Conservation (phyloP, 37 sponge, comb jelly and placozoan species). For the Theonella swinhoei region DNA sequence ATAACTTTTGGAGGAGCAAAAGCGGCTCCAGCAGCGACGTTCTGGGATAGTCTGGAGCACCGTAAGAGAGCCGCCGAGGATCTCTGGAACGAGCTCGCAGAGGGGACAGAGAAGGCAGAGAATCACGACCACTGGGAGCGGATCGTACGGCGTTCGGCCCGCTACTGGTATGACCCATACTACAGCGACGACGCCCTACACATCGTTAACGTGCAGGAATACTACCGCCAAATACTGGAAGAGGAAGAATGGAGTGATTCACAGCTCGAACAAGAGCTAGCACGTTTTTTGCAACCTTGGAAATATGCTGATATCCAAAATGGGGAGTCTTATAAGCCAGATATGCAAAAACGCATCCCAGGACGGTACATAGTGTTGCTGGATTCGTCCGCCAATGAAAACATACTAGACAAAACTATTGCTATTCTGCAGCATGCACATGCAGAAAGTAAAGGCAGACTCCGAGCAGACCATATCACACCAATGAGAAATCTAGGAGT, state of each 20-base stretch:
- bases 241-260: background rate
- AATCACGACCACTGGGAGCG: slow-evolving; percentile 21
- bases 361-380: slow-evolving; percentile 73
- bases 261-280: background rate
- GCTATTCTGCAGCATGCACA: slow-evolving; percentile 45
- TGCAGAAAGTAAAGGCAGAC: slow-evolving; percentile 17
- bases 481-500: slow-evolving; percentile 35
- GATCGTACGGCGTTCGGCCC: slow-evolving; percentile 8
- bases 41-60: background rate
- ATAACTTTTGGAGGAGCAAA: background rate
- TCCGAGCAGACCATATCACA: slow-evolving; percentile 53
- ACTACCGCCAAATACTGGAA: slow-evolving; percentile 1
- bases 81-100: background rate
- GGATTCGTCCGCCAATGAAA: slow-evolving; percentile 23
- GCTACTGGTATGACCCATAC: background rate
- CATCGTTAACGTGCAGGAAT: slow-evolving; percentile 1
- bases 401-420: slow-evolving; percentile 51
- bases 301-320: background rate
- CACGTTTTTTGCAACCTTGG: background rate
- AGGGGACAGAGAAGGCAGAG: background rate
- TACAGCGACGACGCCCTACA: slow-evolving; percentile 2
- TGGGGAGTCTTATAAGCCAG: background rate
- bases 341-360: slow-evolving; percentile 30
- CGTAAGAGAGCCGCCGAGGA: slow-evolving; percentile 2
- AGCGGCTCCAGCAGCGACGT: background rate